Evolutionary conservation across 1,140 invertebrate species (phyloP).

Genomic region (Lordiphosa stackelbergi): DNA sequence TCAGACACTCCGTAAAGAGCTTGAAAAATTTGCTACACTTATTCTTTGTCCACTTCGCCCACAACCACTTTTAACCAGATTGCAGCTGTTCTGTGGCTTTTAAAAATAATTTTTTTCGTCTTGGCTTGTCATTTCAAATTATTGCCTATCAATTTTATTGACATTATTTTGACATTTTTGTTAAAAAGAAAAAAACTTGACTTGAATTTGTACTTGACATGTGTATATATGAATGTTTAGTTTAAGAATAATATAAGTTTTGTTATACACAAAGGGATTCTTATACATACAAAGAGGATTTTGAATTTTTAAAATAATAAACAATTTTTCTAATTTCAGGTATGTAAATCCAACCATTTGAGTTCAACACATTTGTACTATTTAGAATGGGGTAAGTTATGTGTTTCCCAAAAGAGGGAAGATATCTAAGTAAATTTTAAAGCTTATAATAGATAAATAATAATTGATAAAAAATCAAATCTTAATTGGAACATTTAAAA

Average conservation of each 20-base stretch:
- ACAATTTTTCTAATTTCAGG: slow-evolving; percentile 15
- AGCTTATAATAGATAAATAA: too few species aligned
- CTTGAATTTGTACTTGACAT: slow-evolving; percentile 1
- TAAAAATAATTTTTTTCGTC: slow-evolving; percentile 22
- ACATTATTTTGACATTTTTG: slow-evolving; percentile 35
- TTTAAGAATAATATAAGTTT: slow-evolving; percentile 22
- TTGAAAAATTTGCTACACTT: not conserved
- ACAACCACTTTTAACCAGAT: slow-evolving; percentile 25
- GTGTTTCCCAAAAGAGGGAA: too few species aligned
- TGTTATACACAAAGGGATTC: slow-evolving; percentile 1
- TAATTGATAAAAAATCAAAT: too few species aligned
- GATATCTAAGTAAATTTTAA: too few species aligned
- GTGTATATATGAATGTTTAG: slow-evolving; percentile 4
- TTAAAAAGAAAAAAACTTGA: not conserved
- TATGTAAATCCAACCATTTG: slow-evolving; percentile 14
- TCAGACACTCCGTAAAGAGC: too few species aligned
- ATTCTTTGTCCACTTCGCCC: slow-evolving; percentile 21
- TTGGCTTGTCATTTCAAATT: slow-evolving; percentile 47
- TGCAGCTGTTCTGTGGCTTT: slow-evolving; percentile 12
- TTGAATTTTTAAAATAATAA: not conserved
- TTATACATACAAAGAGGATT: not conserved
- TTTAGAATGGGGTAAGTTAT: slow-evolving; percentile 4
- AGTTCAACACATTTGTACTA: too few species aligned
- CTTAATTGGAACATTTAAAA: too few species aligned
- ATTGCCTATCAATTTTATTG: slow-evolving; percentile 39